Evolutionary conservation across 2,113 vertebrate genomes (phyloP).

Genomic region (Passer montanus): DNA sequence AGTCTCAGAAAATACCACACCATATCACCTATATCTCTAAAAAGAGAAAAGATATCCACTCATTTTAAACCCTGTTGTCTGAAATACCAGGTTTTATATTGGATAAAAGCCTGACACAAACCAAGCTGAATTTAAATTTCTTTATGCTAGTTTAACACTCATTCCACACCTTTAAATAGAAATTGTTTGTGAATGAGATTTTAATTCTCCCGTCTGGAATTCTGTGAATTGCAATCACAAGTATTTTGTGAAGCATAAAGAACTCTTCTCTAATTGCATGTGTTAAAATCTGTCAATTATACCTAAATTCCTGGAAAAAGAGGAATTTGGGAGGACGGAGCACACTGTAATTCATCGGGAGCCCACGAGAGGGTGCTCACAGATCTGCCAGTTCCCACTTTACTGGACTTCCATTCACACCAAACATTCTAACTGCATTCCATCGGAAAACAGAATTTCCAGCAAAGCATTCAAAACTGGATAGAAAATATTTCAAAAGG

Average conservation of each 20-base stretch:
- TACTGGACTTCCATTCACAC: not conserved
- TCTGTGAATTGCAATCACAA: not conserved
- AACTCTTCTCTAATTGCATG: not conserved
- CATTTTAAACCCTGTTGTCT: not conserved
- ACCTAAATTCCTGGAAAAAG: not conserved
- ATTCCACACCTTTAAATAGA: not conserved
- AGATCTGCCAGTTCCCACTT: not conserved
- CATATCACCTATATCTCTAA: fast-evolving
- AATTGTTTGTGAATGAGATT: not conserved
- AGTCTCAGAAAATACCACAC: too few relatives aligned
- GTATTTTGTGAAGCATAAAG: not conserved
- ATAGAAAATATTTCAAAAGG: fast-evolving
- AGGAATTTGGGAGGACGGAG: not conserved
- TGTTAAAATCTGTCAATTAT: not conserved
- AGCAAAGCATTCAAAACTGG: not conserved
- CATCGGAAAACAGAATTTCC: not conserved
- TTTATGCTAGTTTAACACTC: not conserved
- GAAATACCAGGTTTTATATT: not conserved
- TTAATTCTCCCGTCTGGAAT: not conserved
- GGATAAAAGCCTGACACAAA: not conserved
- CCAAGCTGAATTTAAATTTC: not conserved
- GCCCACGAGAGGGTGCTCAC: constrained; percentile 48
- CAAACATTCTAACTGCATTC: not conserved
- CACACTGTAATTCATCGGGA: not conserved
- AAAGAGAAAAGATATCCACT: not conserved